A percentile compares a stretch with the other conserved stretches of the same genome.
Conservation (phyloP, 2,113 vertebrate genomes). For the Nasalis larvatus region DNA sequence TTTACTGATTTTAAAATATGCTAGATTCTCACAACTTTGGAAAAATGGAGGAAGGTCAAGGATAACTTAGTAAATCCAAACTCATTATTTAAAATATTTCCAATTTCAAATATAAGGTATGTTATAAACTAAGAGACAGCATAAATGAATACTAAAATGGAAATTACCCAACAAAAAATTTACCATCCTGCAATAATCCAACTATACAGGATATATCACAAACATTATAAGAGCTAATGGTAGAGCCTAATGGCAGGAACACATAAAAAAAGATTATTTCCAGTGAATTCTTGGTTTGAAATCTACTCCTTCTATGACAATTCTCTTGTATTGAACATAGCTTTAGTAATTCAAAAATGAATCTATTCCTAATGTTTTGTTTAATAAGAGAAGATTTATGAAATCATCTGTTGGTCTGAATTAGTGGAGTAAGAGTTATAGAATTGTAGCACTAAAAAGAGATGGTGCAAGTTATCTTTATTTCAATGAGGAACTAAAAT, state of each 20-base stretch:
- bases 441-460: background rate
- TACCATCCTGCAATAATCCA: background rate
- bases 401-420: background rate
- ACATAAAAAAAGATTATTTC: background rate
- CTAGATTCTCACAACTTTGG: background rate
- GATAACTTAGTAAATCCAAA: background rate
- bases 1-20: background rate
- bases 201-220: background rate
- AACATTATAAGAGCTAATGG: background rate
- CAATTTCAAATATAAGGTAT: constrained; percentile 11
- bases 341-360: background rate
- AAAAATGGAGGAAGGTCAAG: background rate
- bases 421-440: background rate
- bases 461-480: background rate
- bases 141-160: background rate
- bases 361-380: background rate
- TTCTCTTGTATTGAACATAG: background rate
- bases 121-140: background rate
- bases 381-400: background rate
- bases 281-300: background rate
- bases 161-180: background rate
- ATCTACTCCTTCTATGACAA: background rate
- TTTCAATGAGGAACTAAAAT: background rate
- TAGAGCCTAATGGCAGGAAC: background rate
- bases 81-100: constrained; percentile 1